These are phyloP conservation scores for Chlorospingus semifuscus DNA, from an alignment of 2,797 vertebrate genomes.

Conservation along the genomic window DNA sequence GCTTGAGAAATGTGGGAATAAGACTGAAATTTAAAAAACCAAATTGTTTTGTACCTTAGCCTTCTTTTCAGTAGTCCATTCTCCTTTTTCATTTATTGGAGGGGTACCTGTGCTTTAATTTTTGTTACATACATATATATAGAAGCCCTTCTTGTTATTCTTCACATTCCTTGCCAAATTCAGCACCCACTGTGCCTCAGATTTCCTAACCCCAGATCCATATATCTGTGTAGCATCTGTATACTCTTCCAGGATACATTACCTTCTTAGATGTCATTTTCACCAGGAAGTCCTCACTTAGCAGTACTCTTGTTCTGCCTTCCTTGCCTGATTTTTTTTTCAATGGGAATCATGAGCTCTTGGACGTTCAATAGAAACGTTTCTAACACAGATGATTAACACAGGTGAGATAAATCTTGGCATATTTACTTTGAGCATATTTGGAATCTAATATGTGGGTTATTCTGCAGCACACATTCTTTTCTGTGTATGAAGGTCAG, in stretches of 20 bases:
- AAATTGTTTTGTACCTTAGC: neutral
- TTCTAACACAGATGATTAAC: neutral
- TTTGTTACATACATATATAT: neutral
- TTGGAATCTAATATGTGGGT: neutral
- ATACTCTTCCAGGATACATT: neutral
- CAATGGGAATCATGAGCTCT: fast-evolving
- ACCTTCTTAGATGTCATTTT: neutral
- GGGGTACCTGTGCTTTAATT: neutral
- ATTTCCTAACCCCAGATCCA: neutral
- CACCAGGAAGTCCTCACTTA: neutral
- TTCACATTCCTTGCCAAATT: neutral
- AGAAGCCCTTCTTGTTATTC: neutral
- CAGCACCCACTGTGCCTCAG: neutral
- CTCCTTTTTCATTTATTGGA: neutral
- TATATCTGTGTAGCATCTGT: neutral
- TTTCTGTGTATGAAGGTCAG: neutral
- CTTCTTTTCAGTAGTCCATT: neutral
- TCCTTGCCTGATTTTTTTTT: neutral
- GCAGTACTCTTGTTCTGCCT: neutral
- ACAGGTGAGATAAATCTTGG: neutral
- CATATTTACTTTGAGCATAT: neutral
- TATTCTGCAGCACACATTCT: neutral
- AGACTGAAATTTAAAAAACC: neutral
- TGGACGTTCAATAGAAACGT: neutral
- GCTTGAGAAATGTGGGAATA: neutral